These are phyloP conservation scores for Onchidella celtica DNA, from an alignment of 2,888 invertebrate genomes.

Conservation along the genomic window DNA sequence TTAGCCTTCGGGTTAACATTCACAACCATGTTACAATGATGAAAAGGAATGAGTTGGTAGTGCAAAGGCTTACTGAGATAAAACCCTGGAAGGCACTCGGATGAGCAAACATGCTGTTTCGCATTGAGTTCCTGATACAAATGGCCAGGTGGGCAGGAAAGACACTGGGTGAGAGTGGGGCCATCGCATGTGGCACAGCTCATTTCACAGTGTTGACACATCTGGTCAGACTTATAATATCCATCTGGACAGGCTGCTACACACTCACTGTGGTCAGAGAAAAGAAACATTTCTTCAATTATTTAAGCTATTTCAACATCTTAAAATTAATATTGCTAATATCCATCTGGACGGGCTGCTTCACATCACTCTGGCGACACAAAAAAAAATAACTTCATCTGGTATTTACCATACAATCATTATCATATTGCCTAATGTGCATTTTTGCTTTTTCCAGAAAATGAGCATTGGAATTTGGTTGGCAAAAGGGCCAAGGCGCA, in stretches of 20 bases:
- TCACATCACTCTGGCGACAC: not conserved
- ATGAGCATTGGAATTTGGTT: too few relatives aligned
- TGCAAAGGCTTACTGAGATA: constrained; percentile 48
- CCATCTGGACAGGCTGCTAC: constrained; percentile 49
- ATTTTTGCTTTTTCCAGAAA: too few relatives aligned
- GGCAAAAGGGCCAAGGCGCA: too few relatives aligned
- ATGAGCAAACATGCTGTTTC: constrained; percentile 46
- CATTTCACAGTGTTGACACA: constrained; percentile 48
- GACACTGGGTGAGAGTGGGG: constrained; percentile 54
- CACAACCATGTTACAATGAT: constrained; percentile 31
- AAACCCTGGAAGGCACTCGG: constrained; percentile 48
- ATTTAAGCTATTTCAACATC: not conserved
- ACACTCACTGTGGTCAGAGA: constrained; percentile 49
- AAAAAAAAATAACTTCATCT: too few relatives aligned
- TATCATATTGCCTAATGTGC: too few relatives aligned
- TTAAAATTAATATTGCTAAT: not conserved
- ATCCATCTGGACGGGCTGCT: not conserved
- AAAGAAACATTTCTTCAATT: too few relatives aligned
- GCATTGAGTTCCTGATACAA: constrained; percentile 15
- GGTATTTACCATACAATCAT: too few relatives aligned
- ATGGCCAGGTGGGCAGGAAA: constrained; percentile 48
- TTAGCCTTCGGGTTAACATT: too few relatives aligned
- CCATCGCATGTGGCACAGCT: constrained; percentile 56
- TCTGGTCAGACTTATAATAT: constrained; percentile 40
- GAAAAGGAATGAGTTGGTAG: not conserved